These are phyloP conservation scores for Lutjanus argentimaculatus DNA, from an alignment of 2,797 vertebrate genomes.

Conservation along the genomic window DNA sequence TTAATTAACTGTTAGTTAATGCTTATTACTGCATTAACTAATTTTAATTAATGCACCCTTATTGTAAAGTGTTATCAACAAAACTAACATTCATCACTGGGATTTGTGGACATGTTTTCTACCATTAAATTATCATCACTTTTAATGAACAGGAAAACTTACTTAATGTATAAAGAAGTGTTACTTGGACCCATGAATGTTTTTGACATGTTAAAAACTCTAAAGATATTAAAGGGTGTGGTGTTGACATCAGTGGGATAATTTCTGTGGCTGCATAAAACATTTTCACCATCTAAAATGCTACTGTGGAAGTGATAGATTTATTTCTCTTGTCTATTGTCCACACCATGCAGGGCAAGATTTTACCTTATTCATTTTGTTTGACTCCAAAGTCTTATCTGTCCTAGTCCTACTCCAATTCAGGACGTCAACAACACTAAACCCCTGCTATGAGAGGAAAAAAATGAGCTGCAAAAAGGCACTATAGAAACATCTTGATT, in stretches of 20 bases:
- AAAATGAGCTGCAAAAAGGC: slow-evolving; percentile 45
- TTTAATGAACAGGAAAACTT: background rate
- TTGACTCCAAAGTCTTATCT: background rate
- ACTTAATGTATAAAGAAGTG: background rate
- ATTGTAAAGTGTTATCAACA: background rate
- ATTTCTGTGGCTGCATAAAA: slow-evolving; percentile 16
- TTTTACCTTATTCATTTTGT: slow-evolving; percentile 12
- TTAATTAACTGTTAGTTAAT: too few relatives aligned
- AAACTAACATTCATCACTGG: slow-evolving; percentile 7
- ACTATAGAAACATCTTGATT: slow-evolving; percentile 50
- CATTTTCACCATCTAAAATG: slow-evolving; percentile 20
- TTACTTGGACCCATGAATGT: background rate
- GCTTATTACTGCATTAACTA: too few relatives aligned
- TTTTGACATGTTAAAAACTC: slow-evolving; percentile 11
- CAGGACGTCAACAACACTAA: slow-evolving; percentile 16
- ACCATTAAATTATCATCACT: background rate
- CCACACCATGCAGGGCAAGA: slow-evolving; percentile 18
- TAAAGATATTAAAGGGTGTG: background rate
- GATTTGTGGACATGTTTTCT: background rate
- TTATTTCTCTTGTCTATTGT: slow-evolving; percentile 22
- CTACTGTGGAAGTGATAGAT: slow-evolving; percentile 2
- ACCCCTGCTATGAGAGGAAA: background rate
- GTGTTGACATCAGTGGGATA: slow-evolving; percentile 7
- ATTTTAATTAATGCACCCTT: too few relatives aligned
- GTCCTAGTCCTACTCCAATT: slow-evolving; percentile 1